Evolutionary conservation across 2,888 invertebrate species (phyloP).

Genomic region (Tanypteryx hageni): DNA sequence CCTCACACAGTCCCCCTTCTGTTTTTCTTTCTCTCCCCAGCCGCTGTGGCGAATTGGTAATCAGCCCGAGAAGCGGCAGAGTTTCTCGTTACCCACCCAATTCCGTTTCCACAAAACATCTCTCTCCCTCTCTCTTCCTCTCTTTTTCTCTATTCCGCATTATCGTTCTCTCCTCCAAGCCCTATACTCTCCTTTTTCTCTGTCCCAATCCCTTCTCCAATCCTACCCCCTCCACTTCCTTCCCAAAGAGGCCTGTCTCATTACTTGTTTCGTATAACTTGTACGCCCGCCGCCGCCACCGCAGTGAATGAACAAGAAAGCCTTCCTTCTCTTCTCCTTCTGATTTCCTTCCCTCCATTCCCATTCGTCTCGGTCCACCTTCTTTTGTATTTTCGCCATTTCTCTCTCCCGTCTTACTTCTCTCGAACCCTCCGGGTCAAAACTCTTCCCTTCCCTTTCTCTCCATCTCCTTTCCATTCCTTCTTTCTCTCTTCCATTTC

Average conservation of each 20-base stretch:
- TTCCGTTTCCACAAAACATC: slow-evolving; percentile 53
- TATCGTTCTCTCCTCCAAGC: no score
- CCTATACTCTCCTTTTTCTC: neutral
- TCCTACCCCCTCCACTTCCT: neutral
- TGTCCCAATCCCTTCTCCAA: neutral
- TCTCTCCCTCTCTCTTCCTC: neutral
- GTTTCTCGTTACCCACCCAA: slow-evolving; percentile 64
- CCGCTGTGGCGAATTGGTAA: slow-evolving; percentile 60
- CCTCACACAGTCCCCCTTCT: slow-evolving; percentile 4
- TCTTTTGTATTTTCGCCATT: neutral
- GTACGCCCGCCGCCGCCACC: slow-evolving; percentile 28
- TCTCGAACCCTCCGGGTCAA: neutral
- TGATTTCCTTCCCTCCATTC: slow-evolving; percentile 20
- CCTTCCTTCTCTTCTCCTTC: slow-evolving; percentile 28
- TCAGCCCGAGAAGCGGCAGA: slow-evolving; percentile 57
- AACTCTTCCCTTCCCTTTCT: neutral
- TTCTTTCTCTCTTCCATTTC: neutral
- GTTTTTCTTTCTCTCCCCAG: slow-evolving; percentile 62
- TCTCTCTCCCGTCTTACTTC: neutral
- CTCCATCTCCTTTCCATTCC: neutral
- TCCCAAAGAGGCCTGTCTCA: neutral
- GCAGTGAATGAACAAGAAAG: slow-evolving; percentile 48
- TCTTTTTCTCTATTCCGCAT: neutral
- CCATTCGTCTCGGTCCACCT: neutral
- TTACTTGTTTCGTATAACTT: slow-evolving; percentile 37